These are phyloP conservation scores for Edolisoma coerulescens DNA, from an alignment of 2,113 vertebrate genomes.

Conservation along the genomic window DNA sequence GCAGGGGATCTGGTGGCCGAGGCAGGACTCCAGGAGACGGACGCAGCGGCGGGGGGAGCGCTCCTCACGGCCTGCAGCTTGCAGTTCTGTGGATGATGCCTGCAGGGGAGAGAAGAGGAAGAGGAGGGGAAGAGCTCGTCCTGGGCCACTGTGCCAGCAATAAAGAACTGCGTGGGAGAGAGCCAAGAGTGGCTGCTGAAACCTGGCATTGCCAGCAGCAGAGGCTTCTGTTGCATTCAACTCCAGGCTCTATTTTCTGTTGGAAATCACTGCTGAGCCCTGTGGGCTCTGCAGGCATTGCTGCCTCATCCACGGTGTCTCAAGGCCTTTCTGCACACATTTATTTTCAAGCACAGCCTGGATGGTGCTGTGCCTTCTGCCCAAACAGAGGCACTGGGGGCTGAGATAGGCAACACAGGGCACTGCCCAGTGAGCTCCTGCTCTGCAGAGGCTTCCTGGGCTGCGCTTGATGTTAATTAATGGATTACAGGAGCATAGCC, in stretches of 20 bases:
- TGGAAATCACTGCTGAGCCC: not conserved
- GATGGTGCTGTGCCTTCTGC: not conserved
- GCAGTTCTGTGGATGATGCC: conserved; percentile 64
- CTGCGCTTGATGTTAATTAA: not conserved
- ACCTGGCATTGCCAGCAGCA: fast-evolving
- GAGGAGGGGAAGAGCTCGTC: not conserved
- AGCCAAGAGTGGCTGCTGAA: not conserved
- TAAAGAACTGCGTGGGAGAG: not conserved
- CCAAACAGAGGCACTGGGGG: fast-evolving
- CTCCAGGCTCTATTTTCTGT: fast-evolving
- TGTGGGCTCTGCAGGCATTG: too few species aligned
- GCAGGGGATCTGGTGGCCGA: conserved; percentile 89
- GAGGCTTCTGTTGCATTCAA: not conserved
- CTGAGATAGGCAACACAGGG: not conserved
- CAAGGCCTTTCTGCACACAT: not conserved
- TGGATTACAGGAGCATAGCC: not conserved
- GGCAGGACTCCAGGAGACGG: conserved; percentile 89
- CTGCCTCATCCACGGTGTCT: not conserved
- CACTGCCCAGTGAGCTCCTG: not conserved
- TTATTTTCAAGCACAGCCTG: not conserved
- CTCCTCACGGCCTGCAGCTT: conserved; percentile 74
- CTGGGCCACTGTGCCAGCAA: not conserved
- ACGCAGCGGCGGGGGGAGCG: conserved; percentile 87
- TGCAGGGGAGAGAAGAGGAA: conserved; percentile 18
- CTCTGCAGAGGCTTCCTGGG: not conserved